phyloP scores from a whole-genome alignment of 2,797 vertebrate genomes.

The Iguana delicatissima region DNA sequence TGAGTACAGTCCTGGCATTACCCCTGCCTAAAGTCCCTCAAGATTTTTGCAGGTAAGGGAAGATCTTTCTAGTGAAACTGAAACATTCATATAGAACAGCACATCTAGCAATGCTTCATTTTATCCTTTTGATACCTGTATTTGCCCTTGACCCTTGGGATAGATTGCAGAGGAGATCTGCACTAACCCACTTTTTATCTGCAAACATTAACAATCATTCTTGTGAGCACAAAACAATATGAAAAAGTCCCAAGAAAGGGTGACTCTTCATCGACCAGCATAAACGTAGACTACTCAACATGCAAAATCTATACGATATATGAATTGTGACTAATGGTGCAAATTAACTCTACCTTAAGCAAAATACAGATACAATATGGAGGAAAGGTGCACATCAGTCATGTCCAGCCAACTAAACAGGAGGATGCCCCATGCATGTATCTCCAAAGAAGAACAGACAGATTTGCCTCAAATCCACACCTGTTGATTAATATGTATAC shows the following conservation, averaged over 20 bases:
- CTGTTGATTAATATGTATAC: not conserved
- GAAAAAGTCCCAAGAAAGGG: not conserved
- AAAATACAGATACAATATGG: not conserved
- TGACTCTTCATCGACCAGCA: not conserved
- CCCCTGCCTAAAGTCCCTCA: not conserved
- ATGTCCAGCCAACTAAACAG: not conserved
- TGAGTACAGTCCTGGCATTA: not conserved
- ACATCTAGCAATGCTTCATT: not conserved
- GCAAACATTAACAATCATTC: not conserved
- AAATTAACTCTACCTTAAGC: not conserved
- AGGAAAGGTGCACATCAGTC: not conserved
- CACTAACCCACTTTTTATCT: not conserved
- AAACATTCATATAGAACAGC: not conserved
- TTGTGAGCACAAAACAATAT: not conserved
- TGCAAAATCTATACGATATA: constrained; percentile 18
- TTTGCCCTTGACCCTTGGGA: not conserved
- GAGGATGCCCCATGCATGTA: not conserved
- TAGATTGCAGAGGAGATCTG: not conserved
- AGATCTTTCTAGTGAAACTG: too few species aligned
- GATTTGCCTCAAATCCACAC: not conserved
- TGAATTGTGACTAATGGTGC: not conserved
- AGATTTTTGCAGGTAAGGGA: not conserved
- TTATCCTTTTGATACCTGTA: not conserved
- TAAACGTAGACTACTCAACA: not conserved
- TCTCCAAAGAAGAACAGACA: not conserved